phyloP scores from a whole-genome alignment of 2,888 invertebrate genomes.

The Meandrusa payeni region DNA sequence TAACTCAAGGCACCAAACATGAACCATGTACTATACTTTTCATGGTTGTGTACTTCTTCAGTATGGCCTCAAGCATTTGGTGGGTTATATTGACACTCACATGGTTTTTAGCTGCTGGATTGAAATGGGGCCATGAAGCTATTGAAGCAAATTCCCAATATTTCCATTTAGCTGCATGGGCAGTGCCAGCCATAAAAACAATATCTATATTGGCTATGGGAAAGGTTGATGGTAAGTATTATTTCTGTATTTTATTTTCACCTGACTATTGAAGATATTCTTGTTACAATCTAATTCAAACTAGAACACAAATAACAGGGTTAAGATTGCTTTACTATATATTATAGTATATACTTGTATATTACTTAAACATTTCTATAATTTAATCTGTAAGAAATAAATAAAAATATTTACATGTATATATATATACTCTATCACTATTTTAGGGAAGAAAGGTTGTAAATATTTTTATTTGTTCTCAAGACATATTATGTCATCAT shows the following conservation, averaged over 20 bases:
- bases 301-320: too few relatives aligned
- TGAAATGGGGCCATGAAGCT: slow-evolving; percentile 99
- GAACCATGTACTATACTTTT: slow-evolving; percentile 95
- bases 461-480: too few relatives aligned
- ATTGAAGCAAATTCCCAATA: slow-evolving; percentile 98
- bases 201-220: slow-evolving; percentile 97
- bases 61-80: slow-evolving; percentile 98
- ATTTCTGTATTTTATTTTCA: slow-evolving; percentile 2
- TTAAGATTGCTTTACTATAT: too few relatives aligned
- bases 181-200: slow-evolving; percentile 96
- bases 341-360: too few relatives aligned
- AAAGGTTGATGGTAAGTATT: slow-evolving; percentile 92
- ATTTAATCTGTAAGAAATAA: too few relatives aligned
- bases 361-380: too few relatives aligned
- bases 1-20: slow-evolving; percentile 93
- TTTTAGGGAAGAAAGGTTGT: too few relatives aligned
- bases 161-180: slow-evolving; percentile 99
- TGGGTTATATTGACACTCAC: slow-evolving; percentile 98
- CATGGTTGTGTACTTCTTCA: slow-evolving; percentile 97
- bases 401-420: too few relatives aligned
- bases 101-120: slow-evolving; percentile 97
- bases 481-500: too few relatives aligned
- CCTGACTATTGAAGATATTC: too few relatives aligned
- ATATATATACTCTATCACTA: too few relatives aligned
- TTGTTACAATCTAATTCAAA: too few relatives aligned